phyloP scores from a whole-genome alignment of 2,888 invertebrate species.

The Phyllotreta striolata region DNA sequence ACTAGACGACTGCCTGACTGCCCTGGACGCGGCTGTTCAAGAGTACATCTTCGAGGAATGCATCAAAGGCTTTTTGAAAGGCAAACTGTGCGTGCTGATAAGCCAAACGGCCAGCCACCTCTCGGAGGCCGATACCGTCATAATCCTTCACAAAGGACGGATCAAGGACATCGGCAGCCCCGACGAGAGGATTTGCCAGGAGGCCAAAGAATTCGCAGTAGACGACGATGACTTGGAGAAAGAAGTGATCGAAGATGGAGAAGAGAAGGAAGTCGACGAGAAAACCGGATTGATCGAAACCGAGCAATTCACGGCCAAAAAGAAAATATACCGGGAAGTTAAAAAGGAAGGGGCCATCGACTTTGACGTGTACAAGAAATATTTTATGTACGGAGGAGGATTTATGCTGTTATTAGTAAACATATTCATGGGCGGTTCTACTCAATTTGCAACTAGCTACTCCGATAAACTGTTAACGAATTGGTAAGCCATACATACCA shows the following conservation, averaged over 20 bases:
- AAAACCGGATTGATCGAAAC: conserved; percentile 45
- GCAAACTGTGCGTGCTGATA: conserved; percentile 75
- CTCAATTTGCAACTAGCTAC: conserved; percentile 49
- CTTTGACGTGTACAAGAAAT: conserved; percentile 47
- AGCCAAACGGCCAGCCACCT: conserved; percentile 75
- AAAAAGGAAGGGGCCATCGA: conserved; percentile 49
- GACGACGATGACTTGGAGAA: conserved; percentile 39
- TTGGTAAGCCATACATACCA: conserved; percentile 41
- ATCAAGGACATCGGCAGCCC: conserved; percentile 70
- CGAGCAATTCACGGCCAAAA: conserved; percentile 40
- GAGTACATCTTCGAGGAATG: conserved; percentile 85
- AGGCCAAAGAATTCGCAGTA: conserved; percentile 69
- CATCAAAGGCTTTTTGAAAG: conserved; percentile 67
- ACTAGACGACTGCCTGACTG: conserved; percentile 86
- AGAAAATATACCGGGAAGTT: conserved; percentile 48
- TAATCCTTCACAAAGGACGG: conserved; percentile 58
- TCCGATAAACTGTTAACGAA: conserved; percentile 49
- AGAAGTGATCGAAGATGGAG: conserved; percentile 57
- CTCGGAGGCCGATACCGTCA: conserved; percentile 58
- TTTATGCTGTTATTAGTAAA: conserved; percentile 43
- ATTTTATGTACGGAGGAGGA: conserved; percentile 49
- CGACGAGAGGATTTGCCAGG: conserved; percentile 72
- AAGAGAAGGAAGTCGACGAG: conserved; percentile 42
- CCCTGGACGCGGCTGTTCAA: conserved; percentile 88
- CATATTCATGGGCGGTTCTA: conserved; percentile 44